Evolutionary conservation across 1,140 invertebrate species (phyloP).

Genomic region (Orchestia grillus): DNA sequence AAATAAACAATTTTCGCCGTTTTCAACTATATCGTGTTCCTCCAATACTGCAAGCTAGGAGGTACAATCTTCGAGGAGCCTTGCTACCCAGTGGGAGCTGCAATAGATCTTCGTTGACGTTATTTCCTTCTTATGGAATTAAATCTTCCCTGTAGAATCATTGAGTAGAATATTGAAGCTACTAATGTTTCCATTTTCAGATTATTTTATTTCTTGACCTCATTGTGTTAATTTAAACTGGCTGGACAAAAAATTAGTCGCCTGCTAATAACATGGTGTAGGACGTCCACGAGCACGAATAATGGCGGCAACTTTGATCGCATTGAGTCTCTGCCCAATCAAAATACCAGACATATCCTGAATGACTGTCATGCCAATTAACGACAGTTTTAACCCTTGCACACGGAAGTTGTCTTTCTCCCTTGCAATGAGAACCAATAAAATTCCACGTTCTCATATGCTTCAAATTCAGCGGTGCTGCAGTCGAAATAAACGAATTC

Average conservation of each 20-base stretch:
- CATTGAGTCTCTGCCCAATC: not conserved
- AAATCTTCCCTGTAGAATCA: not conserved
- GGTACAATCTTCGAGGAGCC: not conserved
- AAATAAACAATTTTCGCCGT: too few relatives aligned
- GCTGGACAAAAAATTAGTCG: too few relatives aligned
- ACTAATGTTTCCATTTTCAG: too few relatives aligned
- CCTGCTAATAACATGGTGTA: too few relatives aligned
- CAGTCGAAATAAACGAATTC: not conserved
- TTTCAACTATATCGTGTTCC: too few relatives aligned
- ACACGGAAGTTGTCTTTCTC: not conserved
- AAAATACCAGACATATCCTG: not conserved
- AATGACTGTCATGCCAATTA: too few relatives aligned
- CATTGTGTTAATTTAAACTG: too few relatives aligned
- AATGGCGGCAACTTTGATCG: too few relatives aligned
- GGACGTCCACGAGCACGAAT: too few relatives aligned
- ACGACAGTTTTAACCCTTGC: not conserved
- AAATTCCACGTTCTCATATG: not conserved
- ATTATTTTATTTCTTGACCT: too few relatives aligned
- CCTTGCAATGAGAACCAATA: not conserved
- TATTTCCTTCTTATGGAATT: not conserved
- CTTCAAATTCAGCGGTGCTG: not conserved
- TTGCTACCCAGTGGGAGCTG: not conserved
- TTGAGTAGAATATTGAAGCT: not conserved
- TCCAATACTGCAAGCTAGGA: too few relatives aligned
- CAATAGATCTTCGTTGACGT: not conserved